These are phyloP conservation scores for Temnothorax ravouxi DNA, from an alignment of 2,888 invertebrate species.

Conservation along the genomic window DNA sequence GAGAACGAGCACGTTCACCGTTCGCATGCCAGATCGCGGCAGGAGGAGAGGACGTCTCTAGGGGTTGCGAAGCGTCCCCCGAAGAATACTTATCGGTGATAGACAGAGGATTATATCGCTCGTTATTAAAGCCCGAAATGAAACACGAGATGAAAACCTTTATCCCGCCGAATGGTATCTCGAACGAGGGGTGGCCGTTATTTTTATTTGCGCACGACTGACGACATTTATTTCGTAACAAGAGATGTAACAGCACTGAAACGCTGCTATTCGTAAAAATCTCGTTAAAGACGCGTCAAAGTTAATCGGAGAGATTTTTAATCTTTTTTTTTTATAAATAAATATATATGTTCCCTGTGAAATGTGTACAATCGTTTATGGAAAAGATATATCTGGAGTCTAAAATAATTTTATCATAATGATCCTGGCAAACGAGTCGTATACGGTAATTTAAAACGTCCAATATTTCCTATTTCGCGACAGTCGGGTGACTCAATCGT, in stretches of 20 bases:
- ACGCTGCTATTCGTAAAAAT: neutral
- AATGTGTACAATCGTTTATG: too few relatives aligned
- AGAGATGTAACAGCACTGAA: neutral
- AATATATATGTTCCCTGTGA: neutral
- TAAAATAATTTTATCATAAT: neutral
- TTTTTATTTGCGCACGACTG: neutral
- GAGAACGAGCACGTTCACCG: slow-evolving; percentile 44
- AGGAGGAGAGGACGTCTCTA: neutral
- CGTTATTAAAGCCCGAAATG: slow-evolving; percentile 41
- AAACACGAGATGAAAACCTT: slow-evolving; percentile 22
- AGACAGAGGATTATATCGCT: slow-evolving; percentile 57
- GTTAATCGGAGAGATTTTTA: neutral
- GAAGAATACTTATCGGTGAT: slow-evolving; percentile 60
- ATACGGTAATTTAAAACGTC: slow-evolving; percentile 2
- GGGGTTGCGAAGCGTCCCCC: slow-evolving; percentile 10
- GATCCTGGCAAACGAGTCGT: neutral
- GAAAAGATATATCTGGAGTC: too few relatives aligned
- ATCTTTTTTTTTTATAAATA: neutral
- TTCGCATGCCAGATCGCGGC: slow-evolving; percentile 10
- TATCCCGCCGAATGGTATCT: slow-evolving; percentile 7
- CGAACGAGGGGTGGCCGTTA: neutral
- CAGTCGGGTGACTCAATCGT: slow-evolving; percentile 19
- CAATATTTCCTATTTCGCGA: neutral
- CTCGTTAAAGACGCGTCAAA: neutral
- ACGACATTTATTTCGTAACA: slow-evolving; percentile 20